A percentile compares a stretch with the other conserved stretches of the same genome.
Conservation (phyloP, 1,140 invertebrate species). For the Cataglyphis hispanica region DNA sequence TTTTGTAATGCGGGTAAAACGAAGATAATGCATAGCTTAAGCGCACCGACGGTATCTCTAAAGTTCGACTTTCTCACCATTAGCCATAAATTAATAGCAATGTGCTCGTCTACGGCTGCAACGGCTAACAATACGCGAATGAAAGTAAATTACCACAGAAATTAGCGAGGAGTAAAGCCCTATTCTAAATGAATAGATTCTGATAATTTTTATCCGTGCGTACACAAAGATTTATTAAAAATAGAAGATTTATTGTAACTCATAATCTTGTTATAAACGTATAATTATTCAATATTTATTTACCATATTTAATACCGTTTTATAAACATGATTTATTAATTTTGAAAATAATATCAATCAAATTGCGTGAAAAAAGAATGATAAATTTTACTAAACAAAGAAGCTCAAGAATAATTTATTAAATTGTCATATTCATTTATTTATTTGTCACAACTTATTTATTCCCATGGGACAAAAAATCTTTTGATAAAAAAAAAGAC, state of each 20-base stretch:
- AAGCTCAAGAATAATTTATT: background rate
- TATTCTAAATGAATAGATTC: background rate
- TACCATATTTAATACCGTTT: conserved; percentile 17
- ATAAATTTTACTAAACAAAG: background rate
- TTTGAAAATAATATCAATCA: conserved; percentile 19
- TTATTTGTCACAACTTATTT: too few species aligned
- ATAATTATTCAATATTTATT: background rate
- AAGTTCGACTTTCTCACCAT: conserved; percentile 44
- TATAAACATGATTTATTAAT: background rate
- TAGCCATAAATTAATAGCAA: conserved; percentile 2
- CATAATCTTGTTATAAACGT: background rate
- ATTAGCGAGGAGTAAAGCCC: background rate
- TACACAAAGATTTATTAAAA: too few species aligned
- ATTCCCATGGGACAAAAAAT: background rate
- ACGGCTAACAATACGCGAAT: conserved; percentile 31
- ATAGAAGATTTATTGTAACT: too few species aligned
- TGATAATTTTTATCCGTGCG: background rate
- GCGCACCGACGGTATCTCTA: background rate
- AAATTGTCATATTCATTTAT: too few species aligned
- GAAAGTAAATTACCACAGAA: conserved; percentile 53
- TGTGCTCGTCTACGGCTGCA: background rate
- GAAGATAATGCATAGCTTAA: conserved; percentile 9
- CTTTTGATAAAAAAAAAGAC: background rate
- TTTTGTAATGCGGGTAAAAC: conserved; percentile 30
- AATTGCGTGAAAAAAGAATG: background rate